These are phyloP conservation scores for Clinocottus analis DNA, from an alignment of 2,113 vertebrate species.

Conservation along the genomic window DNA sequence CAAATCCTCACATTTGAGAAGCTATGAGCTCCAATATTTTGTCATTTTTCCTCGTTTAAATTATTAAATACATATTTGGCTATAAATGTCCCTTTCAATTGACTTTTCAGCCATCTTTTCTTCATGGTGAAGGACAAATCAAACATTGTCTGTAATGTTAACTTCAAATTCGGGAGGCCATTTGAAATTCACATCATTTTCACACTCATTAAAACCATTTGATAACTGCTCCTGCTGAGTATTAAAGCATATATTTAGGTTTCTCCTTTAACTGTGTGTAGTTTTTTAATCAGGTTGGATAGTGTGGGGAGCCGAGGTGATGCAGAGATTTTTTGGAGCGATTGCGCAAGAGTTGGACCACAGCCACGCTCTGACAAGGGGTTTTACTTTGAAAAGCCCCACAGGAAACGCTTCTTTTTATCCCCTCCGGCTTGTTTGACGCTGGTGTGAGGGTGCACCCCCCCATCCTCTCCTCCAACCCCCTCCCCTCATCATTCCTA, in stretches of 20 bases:
- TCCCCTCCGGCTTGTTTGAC: constrained; percentile 13
- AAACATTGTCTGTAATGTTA: not conserved
- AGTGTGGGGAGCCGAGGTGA: not conserved
- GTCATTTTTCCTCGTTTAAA: not conserved
- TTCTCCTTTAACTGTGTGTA: not conserved
- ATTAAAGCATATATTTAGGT: not conserved
- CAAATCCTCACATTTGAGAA: not conserved
- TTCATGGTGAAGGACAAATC: not conserved
- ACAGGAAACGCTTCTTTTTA: constrained; percentile 44
- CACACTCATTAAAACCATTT: not conserved
- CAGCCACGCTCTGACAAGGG: too few species aligned
- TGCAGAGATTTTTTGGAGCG: not conserved
- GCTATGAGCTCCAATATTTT: too few species aligned
- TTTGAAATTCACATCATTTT: not conserved
- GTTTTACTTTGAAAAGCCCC: constrained; percentile 70
- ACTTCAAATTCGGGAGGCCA: not conserved
- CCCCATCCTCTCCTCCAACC: too few species aligned
- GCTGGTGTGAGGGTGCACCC: constrained; percentile 67
- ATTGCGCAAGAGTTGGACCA: not conserved
- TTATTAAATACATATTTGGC: not conserved
- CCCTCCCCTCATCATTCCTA: constrained; percentile 64
- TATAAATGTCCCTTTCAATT: not conserved
- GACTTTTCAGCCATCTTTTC: not conserved
- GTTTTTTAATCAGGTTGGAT: not conserved
- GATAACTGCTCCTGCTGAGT: not conserved